Conservation (phyloP, 1,140 invertebrate species). For the Mya arenaria region DNA sequence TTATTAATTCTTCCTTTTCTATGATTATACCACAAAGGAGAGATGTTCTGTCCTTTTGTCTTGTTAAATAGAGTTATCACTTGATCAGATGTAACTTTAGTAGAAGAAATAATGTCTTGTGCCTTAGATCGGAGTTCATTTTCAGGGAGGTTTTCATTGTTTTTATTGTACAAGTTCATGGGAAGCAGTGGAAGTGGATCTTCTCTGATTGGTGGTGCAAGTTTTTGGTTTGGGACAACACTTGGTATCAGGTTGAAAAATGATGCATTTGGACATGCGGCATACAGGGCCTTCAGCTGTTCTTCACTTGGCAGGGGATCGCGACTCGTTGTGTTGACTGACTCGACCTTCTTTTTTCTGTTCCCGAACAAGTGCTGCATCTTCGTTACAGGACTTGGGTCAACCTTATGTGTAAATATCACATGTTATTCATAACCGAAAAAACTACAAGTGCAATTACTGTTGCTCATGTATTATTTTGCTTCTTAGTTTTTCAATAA, state of each 20-base stretch:
- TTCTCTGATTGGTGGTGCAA: background rate
- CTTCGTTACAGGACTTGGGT: background rate
- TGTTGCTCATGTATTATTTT: background rate
- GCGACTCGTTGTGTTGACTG: background rate
- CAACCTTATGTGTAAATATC: background rate
- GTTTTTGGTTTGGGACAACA: background rate
- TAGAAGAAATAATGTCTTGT: background rate
- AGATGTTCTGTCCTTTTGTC: background rate
- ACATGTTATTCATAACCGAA: background rate
- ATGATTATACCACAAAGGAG: background rate
- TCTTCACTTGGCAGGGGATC: background rate
- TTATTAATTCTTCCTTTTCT: background rate
- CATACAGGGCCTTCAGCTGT: background rate
- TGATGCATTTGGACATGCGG: background rate
- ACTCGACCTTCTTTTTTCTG: background rate
- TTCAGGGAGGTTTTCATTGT: background rate
- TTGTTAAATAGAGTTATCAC: background rate
- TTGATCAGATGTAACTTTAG: background rate
- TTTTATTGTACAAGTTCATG: background rate
- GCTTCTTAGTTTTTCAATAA: background rate
- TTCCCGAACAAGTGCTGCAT: conserved; percentile 5
- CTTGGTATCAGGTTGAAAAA: background rate
- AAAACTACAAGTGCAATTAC: background rate
- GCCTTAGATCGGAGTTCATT: background rate
- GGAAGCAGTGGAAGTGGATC: background rate